Conservation (phyloP, 2,113 vertebrate species). For the Hyperopisus bebe region DNA sequence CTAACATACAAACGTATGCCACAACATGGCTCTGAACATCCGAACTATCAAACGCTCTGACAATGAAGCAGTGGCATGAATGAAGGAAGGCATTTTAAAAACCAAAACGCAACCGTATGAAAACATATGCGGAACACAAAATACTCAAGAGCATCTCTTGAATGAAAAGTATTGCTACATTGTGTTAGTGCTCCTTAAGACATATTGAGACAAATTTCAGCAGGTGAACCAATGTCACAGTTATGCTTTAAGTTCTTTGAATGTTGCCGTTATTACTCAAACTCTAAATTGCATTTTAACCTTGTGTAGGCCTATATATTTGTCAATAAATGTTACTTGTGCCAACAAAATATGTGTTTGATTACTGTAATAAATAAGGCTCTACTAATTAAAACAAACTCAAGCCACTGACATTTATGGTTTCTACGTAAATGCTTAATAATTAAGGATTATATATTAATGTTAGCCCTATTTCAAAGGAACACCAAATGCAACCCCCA, state of each 20-base stretch:
- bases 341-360: conserved; percentile 1
- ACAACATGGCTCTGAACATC: not conserved
- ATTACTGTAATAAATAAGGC: conserved; percentile 11
- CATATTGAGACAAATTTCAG: not conserved
- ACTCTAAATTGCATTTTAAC: not conserved
- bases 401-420: conserved; percentile 16
- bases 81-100: not conserved
- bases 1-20: not conserved
- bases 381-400: conserved; percentile 11
- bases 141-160: not conserved
- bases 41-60: not conserved
- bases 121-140: not conserved
- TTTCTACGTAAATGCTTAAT: conserved; percentile 6
- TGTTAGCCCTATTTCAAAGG: conserved; percentile 2
- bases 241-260: not conserved
- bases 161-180: not conserved
- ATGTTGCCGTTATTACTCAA: not conserved
- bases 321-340: conserved; percentile 16
- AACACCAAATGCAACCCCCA: not conserved
- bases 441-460: conserved; percentile 12
- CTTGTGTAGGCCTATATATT: not conserved
- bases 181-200: not conserved
- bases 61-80: not conserved
- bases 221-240: not conserved
- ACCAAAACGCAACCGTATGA: not conserved